Conservation (phyloP, 2,113 vertebrate species). For the Trichomycterus rosablanca region DNA sequence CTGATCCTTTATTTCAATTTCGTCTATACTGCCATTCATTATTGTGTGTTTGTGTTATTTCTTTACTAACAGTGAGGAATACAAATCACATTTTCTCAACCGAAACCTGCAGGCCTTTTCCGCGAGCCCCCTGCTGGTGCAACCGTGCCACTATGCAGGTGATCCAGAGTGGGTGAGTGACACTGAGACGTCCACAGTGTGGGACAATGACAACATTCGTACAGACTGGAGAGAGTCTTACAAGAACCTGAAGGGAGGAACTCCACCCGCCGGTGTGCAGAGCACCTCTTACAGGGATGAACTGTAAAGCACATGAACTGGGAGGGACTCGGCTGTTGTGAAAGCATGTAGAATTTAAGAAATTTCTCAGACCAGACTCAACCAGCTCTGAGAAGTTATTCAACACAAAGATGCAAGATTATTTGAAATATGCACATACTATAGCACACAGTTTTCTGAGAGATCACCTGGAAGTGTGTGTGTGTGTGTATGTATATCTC, state of each 20-base stretch:
- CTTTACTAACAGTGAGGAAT: constrained; percentile 75
- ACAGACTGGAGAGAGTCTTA: constrained; percentile 85
- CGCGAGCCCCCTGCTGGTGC: constrained; percentile 77
- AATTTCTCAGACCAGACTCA: background rate
- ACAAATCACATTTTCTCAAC: constrained; percentile 81
- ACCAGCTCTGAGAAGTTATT: constrained; percentile 1
- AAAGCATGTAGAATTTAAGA: background rate
- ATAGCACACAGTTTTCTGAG: too few species aligned
- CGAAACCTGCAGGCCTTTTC: constrained; percentile 85
- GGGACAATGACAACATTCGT: constrained; percentile 81
- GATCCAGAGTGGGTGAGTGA: constrained; percentile 88
- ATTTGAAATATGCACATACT: too few species aligned
- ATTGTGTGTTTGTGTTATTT: background rate
- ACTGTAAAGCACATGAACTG: constrained; percentile 59
- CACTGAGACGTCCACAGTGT: constrained; percentile 92
- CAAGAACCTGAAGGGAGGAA: constrained; percentile 78
- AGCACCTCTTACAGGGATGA: constrained; percentile 71
- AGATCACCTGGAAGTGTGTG: too few species aligned
- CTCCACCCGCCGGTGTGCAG: constrained; percentile 57
- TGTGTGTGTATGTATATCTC: too few species aligned
- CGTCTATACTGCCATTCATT: background rate
- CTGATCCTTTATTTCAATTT: too few species aligned
- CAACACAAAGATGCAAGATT: too few species aligned
- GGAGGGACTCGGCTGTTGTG: background rate
- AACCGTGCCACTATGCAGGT: constrained; percentile 88